phyloP scores from a whole-genome alignment of 1,140 invertebrate genomes.

The Pteromalus puparum region DNA sequence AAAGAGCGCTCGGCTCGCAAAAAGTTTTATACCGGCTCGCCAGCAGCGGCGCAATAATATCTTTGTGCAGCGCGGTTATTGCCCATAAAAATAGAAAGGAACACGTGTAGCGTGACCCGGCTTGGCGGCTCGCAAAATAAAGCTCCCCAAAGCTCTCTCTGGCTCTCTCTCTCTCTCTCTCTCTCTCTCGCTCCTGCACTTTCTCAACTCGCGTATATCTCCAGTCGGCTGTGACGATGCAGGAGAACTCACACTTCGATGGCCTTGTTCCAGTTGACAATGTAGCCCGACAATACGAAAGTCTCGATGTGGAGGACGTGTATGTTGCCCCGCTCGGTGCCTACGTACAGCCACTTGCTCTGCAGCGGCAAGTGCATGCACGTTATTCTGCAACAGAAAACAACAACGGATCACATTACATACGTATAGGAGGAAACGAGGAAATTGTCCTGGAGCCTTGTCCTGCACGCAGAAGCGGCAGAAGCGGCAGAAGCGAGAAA shows the following conservation, averaged over 20 bases:
- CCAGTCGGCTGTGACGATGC: neutral
- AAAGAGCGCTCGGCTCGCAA: neutral
- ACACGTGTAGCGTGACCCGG: neutral
- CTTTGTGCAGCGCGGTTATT: constrained; percentile 17
- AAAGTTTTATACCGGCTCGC: neutral
- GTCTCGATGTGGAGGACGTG: constrained; percentile 98
- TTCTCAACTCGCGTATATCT: neutral
- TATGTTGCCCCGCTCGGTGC: constrained; percentile 98
- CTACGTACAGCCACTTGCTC: constrained; percentile 99
- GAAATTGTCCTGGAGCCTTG: no score
- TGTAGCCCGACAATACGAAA: constrained; percentile 96
- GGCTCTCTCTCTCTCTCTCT: neutral
- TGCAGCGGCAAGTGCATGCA: constrained; percentile 95
- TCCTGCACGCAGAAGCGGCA: no score
- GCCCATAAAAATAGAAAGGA: constrained; percentile 16
- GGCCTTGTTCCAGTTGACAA: constrained; percentile 99
- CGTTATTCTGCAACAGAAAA: constrained; percentile 84
- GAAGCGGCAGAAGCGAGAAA: neutral
- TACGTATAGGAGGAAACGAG: no score
- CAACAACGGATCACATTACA: no score
- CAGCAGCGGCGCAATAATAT: neutral
- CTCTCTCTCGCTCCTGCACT: constrained; percentile 4
- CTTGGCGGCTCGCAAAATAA: constrained; percentile 20
- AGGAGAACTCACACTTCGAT: constrained; percentile 96
- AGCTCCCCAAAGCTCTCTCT: constrained; percentile 24